Percentiles rank a stretch among this genome's conserved stretches.
Evolutionary conservation across 2,113 vertebrate species (phyloP).

Genomic region (Ameiurus melas): DNA sequence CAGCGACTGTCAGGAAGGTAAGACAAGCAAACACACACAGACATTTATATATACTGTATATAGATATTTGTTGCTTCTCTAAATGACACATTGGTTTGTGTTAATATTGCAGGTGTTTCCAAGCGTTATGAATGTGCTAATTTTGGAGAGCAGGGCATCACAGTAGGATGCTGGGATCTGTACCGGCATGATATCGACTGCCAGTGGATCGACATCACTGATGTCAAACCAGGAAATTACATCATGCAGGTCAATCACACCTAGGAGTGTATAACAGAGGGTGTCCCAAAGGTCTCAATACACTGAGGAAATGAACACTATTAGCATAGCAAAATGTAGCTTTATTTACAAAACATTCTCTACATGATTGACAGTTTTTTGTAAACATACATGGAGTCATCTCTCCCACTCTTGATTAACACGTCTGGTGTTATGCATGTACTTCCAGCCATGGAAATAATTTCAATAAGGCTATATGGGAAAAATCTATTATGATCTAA

Average conservation of each 20-base stretch:
- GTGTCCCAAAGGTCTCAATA: too few species aligned
- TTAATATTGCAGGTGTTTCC: slow-evolving; percentile 76
- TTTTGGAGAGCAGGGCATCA: slow-evolving; percentile 98
- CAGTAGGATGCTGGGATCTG: slow-evolving; percentile 95
- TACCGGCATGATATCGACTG: slow-evolving; percentile 98
- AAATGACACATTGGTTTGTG: not conserved
- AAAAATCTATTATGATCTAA: too few species aligned
- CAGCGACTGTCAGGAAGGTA: slow-evolving; percentile 89
- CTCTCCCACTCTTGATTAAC: too few species aligned
- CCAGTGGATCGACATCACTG: slow-evolving; percentile 97
- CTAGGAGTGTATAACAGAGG: not conserved
- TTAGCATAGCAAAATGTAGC: too few species aligned
- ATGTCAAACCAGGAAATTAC: slow-evolving; percentile 93
- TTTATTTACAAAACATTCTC: too few species aligned
- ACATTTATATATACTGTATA: not conserved
- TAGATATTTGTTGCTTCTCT: not conserved
- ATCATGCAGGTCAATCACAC: slow-evolving; percentile 84
- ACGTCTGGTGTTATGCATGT: too few species aligned
- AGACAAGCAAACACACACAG: slow-evolving; percentile 45
- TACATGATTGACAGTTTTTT: too few species aligned
- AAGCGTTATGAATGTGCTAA: slow-evolving; percentile 97
- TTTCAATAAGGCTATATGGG: too few species aligned
- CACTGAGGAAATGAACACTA: too few species aligned
- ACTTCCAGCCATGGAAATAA: too few species aligned
- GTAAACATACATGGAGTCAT: too few species aligned